Percentiles rank a stretch among this genome's conserved stretches.
phyloP scores from a whole-genome alignment of 2,888 invertebrate genomes.

The Drosophila eohydei region DNA sequence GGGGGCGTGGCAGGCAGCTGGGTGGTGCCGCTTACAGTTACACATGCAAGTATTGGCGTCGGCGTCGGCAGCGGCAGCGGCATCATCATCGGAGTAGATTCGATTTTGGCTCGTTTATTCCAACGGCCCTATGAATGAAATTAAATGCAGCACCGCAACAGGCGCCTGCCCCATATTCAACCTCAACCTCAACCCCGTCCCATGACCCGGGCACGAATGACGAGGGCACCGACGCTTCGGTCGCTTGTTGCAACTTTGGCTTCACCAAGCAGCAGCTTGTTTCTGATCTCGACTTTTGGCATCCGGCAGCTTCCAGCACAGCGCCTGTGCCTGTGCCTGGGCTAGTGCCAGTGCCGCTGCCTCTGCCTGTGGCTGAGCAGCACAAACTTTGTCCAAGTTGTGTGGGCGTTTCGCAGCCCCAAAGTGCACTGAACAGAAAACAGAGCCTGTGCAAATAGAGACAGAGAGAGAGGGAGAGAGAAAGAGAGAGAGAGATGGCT shows the following conservation, averaged over 20 bases:
- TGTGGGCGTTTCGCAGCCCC: slow-evolving; percentile 38
- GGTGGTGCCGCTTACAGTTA: slow-evolving; percentile 20
- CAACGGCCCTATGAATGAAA: slow-evolving; percentile 62
- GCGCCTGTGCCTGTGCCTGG: slow-evolving; percentile 18
- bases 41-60: slow-evolving; percentile 15
- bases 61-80: slow-evolving; percentile 5
- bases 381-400: slow-evolving; percentile 48
- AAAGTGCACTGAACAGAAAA: slow-evolving; percentile 8
- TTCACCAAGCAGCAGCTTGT: slow-evolving; percentile 60
- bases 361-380: slow-evolving; percentile 34
- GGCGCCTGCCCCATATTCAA: slow-evolving; percentile 34
- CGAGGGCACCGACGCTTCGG: slow-evolving; percentile 16
- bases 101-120: slow-evolving; percentile 56
- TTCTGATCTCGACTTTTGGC: slow-evolving; percentile 73
- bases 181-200: slow-evolving; percentile 12
- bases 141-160: slow-evolving; percentile 66
- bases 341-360: slow-evolving; percentile 13
- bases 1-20: neutral
- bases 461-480: neutral
- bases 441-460: neutral
- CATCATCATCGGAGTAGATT: slow-evolving; percentile 41
- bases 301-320: slow-evolving; percentile 42
- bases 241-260: slow-evolving; percentile 65
- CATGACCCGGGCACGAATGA: slow-evolving; percentile 23
- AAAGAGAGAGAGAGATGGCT: neutral